Percentiles rank a stretch among this genome's conserved stretches.
phyloP scores from a whole-genome alignment of 2,888 invertebrate genomes.

The Euphydryas editha region DNA sequence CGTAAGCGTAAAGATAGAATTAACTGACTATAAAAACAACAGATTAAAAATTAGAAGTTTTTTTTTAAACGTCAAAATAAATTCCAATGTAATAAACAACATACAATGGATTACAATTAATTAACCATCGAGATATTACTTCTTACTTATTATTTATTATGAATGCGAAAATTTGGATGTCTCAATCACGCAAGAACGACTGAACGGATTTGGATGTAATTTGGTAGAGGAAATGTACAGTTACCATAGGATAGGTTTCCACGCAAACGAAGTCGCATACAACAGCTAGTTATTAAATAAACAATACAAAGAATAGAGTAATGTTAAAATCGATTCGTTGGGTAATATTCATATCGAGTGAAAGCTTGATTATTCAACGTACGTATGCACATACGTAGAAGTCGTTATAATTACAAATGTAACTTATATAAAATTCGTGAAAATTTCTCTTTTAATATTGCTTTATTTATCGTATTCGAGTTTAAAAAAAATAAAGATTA shows the following conservation, averaged over 20 bases:
- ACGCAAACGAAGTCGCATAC: not conserved
- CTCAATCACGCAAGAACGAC: too few species aligned
- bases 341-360: conserved; percentile 5
- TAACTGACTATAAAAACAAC: not conserved
- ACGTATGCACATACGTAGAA: conserved; percentile 6
- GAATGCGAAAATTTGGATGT: too few species aligned
- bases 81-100: not conserved
- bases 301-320: not conserved
- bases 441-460: conserved; percentile 14
- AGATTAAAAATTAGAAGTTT: not conserved
- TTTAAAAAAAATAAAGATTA: not conserved
- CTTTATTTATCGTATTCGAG: not conserved
- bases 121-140: not conserved
- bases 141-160: too few species aligned
- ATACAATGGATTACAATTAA: conserved; percentile 7
- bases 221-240: too few species aligned
- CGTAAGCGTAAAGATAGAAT: not conserved
- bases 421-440: conserved; percentile 21
- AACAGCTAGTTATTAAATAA: not conserved
- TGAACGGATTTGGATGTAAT: too few species aligned
- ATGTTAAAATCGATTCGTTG: not conserved
- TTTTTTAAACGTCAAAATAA: not conserved
- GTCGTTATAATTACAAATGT: conserved; percentile 13
- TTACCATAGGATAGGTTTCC: too few species aligned
- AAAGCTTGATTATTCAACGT: conserved; percentile 24